phyloP scores from a whole-genome alignment of 2,113 vertebrate genomes.

The Cyprinodon brontotheroides region DNA sequence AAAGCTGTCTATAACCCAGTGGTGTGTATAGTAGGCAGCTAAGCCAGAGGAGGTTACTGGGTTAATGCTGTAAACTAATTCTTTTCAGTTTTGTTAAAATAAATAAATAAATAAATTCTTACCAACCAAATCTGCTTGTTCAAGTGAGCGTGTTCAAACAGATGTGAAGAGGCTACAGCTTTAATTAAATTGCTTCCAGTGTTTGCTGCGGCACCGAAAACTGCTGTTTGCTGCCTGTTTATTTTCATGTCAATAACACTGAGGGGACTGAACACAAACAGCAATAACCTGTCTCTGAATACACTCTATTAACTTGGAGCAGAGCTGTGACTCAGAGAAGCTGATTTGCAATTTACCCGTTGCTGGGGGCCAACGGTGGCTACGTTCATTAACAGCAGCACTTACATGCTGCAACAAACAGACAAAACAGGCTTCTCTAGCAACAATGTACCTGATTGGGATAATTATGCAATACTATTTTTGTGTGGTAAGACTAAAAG shows the following conservation, averaged over 20 bases:
- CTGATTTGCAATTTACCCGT: constrained; percentile 37
- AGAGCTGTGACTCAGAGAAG: constrained; percentile 33
- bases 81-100: background rate
- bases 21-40: background rate
- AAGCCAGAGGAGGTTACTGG: background rate
- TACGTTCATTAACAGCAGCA: constrained; percentile 11
- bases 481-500: constrained; percentile 29
- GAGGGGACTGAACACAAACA: constrained; percentile 32
- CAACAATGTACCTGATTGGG: constrained; percentile 44
- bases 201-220: constrained; percentile 5
- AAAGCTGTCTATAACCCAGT: background rate
- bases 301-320: constrained; percentile 38
- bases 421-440: constrained; percentile 24
- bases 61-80: background rate
- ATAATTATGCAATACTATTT: constrained; percentile 39
- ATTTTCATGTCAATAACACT: constrained; percentile 30
- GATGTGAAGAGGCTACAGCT: background rate
- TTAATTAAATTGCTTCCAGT: background rate
- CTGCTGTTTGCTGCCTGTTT: constrained; percentile 14
- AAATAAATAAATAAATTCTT: background rate
- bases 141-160: background rate
- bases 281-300: constrained; percentile 44
- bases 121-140: background rate
- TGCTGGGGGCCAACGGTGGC: constrained; percentile 36
- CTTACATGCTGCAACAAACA: constrained; percentile 5